phyloP scores from a whole-genome alignment of 2,888 invertebrate genomes.

The Panorpa germanica region DNA sequence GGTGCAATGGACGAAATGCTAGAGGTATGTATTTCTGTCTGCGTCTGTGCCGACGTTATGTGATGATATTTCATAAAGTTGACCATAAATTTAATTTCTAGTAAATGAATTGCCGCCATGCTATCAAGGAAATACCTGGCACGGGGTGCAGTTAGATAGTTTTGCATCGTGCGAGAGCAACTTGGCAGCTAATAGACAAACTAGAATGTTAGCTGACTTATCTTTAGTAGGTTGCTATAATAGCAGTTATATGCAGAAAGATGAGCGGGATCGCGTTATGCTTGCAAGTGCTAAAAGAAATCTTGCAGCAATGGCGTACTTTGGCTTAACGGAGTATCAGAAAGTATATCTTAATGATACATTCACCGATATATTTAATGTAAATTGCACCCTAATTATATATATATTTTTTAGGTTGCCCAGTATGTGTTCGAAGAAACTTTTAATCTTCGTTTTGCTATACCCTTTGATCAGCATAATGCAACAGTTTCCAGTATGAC shows the following conservation, averaged over 20 bases:
- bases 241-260: conserved; percentile 48
- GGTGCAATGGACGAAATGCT: conserved; percentile 57
- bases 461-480: conserved; percentile 85
- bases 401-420: conserved; percentile 35
- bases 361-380: too few relatives aligned
- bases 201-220: conserved; percentile 93
- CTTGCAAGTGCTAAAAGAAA: conserved; percentile 91
- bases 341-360: too few relatives aligned
- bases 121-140: conserved; percentile 63
- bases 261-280: conserved; percentile 68
- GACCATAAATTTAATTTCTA: conserved; percentile 13
- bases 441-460: conserved; percentile 75
- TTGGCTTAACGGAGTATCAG: conserved; percentile 92
- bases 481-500: conserved; percentile 73
- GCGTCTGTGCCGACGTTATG: too few relatives aligned
- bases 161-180: conserved; percentile 86
- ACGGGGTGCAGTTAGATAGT: conserved; percentile 74
- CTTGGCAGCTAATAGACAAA: conserved; percentile 91
- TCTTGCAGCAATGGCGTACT: conserved; percentile 88
- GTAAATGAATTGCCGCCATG: conserved; percentile 70
- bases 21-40: conserved; percentile 31
- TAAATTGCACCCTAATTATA: too few relatives aligned
- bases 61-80: conserved; percentile 3
- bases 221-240: conserved; percentile 93
- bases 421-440: conserved; percentile 91